These are phyloP conservation scores for Dasypolia templi DNA, from an alignment of 2,888 invertebrate genomes.

Conservation along the genomic window DNA sequence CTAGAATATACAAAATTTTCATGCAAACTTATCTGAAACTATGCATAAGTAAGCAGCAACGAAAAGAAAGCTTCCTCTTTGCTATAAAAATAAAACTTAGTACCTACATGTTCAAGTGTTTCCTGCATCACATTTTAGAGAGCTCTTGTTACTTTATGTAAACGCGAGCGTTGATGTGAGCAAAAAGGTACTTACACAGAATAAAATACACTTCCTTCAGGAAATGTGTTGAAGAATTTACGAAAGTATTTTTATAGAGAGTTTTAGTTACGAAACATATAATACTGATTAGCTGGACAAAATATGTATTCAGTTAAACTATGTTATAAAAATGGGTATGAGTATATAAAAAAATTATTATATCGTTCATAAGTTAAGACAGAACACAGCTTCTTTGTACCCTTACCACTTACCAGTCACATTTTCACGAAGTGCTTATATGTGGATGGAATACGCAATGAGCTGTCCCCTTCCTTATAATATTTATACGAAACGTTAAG, in stretches of 20 bases:
- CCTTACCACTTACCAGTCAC: constrained; percentile 72
- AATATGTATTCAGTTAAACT: constrained; percentile 4
- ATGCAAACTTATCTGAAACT: constrained; percentile 88
- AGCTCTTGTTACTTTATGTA: constrained; percentile 65
- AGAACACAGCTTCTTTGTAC: constrained; percentile 70
- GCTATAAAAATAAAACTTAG: constrained; percentile 77
- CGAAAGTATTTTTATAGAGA: background rate
- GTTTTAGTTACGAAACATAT: background rate
- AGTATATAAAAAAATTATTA: constrained; percentile 48
- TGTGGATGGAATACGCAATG: constrained; percentile 83
- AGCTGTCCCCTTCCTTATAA: constrained; percentile 77
- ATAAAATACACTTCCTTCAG: constrained; percentile 38
- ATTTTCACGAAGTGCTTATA: constrained; percentile 81
- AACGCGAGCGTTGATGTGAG: constrained; percentile 54
- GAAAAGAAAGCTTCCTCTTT: constrained; percentile 76
- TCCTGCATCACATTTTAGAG: constrained; percentile 61
- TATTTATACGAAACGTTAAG: constrained; percentile 79
- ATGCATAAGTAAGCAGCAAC: constrained; percentile 87
- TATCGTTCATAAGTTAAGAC: constrained; percentile 60
- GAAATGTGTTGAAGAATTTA: constrained; percentile 13
- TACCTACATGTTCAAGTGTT: constrained; percentile 66
- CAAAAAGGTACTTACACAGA: constrained; percentile 39
- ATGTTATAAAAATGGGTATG: constrained; percentile 9
- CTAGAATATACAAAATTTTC: constrained; percentile 83
- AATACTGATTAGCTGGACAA: background rate